These are phyloP conservation scores for Pogona vitticeps DNA, from an alignment of 2,113 vertebrate genomes.

Conservation along the genomic window DNA sequence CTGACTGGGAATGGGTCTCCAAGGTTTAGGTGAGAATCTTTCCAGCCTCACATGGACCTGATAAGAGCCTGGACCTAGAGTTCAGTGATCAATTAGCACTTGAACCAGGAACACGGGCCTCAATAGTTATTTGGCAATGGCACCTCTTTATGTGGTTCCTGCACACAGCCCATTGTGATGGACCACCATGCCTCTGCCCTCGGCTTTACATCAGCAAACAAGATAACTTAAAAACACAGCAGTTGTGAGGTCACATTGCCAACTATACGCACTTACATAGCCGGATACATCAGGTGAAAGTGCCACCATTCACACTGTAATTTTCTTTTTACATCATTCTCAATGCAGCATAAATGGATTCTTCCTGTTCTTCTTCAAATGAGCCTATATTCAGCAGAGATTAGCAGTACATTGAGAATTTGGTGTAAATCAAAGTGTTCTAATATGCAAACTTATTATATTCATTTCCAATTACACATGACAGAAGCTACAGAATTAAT, in stretches of 20 bases:
- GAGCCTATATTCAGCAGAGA: neutral
- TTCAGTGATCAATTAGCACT: too few species aligned
- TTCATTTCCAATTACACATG: neutral
- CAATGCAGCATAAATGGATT: rapidly evolving
- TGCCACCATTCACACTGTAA: neutral
- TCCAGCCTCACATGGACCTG: neutral
- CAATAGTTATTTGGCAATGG: neutral
- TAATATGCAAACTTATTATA: neutral
- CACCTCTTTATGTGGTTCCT: too few species aligned
- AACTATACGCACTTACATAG: neutral
- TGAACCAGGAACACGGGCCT: neutral
- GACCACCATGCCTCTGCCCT: too few species aligned
- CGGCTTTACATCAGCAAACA: too few species aligned
- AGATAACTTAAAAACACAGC: neutral
- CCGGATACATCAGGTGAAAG: neutral
- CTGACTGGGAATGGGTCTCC: neutral
- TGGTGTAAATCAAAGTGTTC: neutral
- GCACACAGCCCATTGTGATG: too few species aligned
- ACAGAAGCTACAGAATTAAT: constrained; percentile 30
- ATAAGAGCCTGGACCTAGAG: too few species aligned
- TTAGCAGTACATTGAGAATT: neutral
- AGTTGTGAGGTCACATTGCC: neutral
- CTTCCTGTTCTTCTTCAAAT: neutral
- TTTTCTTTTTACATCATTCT: neutral
- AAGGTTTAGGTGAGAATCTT: neutral